These are phyloP conservation scores for Pelodytes ibericus DNA, from an alignment of 2,797 vertebrate species.

Conservation along the genomic window DNA sequence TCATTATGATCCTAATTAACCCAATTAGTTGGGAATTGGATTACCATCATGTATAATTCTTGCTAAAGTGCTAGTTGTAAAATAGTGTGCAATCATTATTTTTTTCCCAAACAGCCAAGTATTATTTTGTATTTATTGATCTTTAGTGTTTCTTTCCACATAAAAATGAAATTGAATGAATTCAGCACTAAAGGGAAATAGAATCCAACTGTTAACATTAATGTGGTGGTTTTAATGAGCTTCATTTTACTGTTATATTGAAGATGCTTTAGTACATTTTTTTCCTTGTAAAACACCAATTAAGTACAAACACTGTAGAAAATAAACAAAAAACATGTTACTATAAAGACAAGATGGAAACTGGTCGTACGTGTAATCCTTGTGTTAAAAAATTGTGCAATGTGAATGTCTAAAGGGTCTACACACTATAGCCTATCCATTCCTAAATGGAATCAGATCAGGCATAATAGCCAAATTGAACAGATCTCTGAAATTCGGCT, in stretches of 20 bases:
- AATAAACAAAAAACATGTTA: background rate
- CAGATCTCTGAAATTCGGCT: too few species aligned
- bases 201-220: conserved; percentile 18
- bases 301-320: background rate
- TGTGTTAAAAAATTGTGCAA: too few species aligned
- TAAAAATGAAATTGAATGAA: conserved; percentile 19
- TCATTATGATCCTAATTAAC: conserved; percentile 8
- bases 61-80: conserved; percentile 4
- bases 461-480: too few species aligned
- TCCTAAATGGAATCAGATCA: too few species aligned
- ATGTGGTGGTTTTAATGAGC: conserved; percentile 18
- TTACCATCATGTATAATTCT: background rate
- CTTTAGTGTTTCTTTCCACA: conserved; percentile 23
- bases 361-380: too few species aligned
- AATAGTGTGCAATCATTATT: conserved; percentile 8
- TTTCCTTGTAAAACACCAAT: background rate
- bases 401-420: too few species aligned
- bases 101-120: conserved; percentile 10
- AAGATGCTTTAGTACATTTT: background rate
- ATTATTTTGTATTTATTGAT: conserved; percentile 27
- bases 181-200: conserved; percentile 13
- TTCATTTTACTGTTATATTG: conserved; percentile 19
- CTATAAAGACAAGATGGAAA: background rate
- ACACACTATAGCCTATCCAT: too few species aligned
- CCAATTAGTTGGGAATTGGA: conserved; percentile 8